Base-by-base conservation (phyloP, 2,113 vertebrate species). In the Tachysurus vachellii region DNA sequence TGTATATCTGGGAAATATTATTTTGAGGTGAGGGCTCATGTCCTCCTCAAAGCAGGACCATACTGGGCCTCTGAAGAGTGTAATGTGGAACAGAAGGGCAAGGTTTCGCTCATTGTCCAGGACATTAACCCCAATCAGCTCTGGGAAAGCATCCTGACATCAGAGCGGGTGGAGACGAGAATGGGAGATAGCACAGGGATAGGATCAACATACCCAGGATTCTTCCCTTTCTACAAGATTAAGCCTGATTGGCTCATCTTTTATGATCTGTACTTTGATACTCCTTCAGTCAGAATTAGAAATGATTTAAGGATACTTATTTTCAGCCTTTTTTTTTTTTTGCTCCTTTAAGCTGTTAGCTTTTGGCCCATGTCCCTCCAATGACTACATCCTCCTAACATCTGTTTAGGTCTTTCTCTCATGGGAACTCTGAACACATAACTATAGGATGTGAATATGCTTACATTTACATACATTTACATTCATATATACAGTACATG, bases 51-150 rank as follows among this genome's bases (percentile, higher is more conserved):
- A 92, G 86, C 88, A 91, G 88, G 86, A 88, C 75, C 83, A 82
- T 79, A 85, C 73, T 86, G 80, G 82, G 88, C 82, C 80, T 42
- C 88, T 89, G 88, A 90, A 84, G 83, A 93, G 53, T 56, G 31
- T 93, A 94, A 94, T 93, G 90, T 88, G 88, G 81, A 95, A 92
- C 94, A 93, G 92, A 93, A 92, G 92, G 92, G 88, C 91, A 91
- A 89, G 10, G 68, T 79, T 91, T 91, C 28, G 16, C 88, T 92
- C 82, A 85, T 90, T 93, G 91, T 93, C 90, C 89, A 80, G 83
- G 68, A 89, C 88, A 93, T 94, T 93, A 94, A 94, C 92, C 93
- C 91, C 92, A 95, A 94, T 94, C 93, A 93, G 85, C 75, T 89
- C 85, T 84, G 87, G 68, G 81, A 90, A 75, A 87, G 82, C 84